A percentile compares a stretch with the other conserved stretches of the same genome.
Evolutionary conservation across 2,113 vertebrate genomes (phyloP).

Genomic region (Empidonax alnorum): DNA sequence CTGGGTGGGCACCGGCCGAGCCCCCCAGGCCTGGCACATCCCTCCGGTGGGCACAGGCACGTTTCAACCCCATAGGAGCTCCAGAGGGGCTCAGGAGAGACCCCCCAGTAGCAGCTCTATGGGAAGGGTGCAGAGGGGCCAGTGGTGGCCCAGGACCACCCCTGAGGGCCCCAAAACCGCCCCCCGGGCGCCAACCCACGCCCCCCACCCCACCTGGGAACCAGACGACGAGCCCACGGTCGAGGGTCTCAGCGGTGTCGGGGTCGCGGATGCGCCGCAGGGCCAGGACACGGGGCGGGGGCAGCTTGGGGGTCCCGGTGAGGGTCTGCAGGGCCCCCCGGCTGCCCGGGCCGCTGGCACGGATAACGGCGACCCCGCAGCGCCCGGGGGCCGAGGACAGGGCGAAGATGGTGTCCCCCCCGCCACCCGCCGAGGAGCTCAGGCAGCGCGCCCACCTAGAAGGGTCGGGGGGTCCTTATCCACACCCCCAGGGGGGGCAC

Average conservation of each 20-base stretch:
- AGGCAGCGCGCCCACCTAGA: background rate
- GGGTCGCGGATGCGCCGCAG: constrained; percentile 85
- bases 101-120: accelerated
- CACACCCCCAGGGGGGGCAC: no score
- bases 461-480: background rate
- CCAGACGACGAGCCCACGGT: constrained; percentile 89
- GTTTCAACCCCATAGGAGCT: accelerated
- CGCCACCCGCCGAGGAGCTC: background rate
- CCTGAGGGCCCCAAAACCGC: accelerated
- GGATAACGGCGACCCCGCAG: constrained; percentile 89
- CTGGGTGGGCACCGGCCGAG: background rate
- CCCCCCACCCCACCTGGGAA: constrained; percentile 81
- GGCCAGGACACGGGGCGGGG: constrained; percentile 78
- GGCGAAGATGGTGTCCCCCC: constrained; percentile 82
- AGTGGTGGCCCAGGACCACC: accelerated
- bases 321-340: constrained; percentile 76
- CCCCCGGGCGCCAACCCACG: background rate
- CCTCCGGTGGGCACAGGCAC: accelerated
- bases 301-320: constrained; percentile 60
- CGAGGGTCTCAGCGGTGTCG: constrained; percentile 80
- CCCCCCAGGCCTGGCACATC: accelerated
- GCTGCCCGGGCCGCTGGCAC: constrained; percentile 87
- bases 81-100: background rate
- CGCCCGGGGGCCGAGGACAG: constrained; percentile 89
- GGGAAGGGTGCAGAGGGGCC: background rate